Base-by-base conservation (phyloP, 2,113 vertebrate genomes). In the Seriola aureovittata region DNA sequence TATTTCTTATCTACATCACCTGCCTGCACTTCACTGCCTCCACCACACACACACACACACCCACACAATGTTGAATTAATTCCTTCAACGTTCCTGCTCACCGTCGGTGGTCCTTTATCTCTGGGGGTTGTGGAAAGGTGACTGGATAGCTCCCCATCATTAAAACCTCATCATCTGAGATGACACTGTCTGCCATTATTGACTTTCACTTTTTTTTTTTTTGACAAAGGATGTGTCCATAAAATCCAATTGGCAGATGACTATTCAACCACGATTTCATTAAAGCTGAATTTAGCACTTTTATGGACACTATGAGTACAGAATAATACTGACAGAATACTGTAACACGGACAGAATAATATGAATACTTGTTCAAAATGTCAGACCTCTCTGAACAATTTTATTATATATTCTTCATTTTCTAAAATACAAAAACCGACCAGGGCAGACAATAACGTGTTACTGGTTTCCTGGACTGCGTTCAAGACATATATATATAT, bases 91-190 rank as follows among this genome's bases (percentile, higher is more conserved):
- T 80, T 72, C 64, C 85, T 52, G 82, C 76, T 81, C 84, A 23
- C 82, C 11, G 40, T 78, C 42, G 67, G 84, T 80, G 89, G 89
- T 93, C 86, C 59, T 87, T 89, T 89, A 91, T 91, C 92, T 92
- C 88, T 66, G 57, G 78, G 83, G 80, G 81, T 80, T 90, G 54
- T 84, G 66, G 66, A 87, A 88, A 90, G 83, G 91, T 92, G 92
- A 91, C 89, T 89, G 80, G 80, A 82, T 74, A 54, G 67, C 88
- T 88, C 85, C 82, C 88, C 40, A 19, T 93, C 90, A 93, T 94
- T 92, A 91, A 91, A 94, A 93, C 75, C 90, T 89, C 90, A 92
- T 93, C 88, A 88, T 91, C 78, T 88, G 58, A 85, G 85, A 89
- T 91, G 88, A 94, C 88, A 85, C 85, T 66, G 62, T 85, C 89